Percentiles rank a stretch among this genome's conserved stretches.
phyloP scores from a whole-genome alignment of 2,113 vertebrate species.

The Myotis davidii region DNA sequence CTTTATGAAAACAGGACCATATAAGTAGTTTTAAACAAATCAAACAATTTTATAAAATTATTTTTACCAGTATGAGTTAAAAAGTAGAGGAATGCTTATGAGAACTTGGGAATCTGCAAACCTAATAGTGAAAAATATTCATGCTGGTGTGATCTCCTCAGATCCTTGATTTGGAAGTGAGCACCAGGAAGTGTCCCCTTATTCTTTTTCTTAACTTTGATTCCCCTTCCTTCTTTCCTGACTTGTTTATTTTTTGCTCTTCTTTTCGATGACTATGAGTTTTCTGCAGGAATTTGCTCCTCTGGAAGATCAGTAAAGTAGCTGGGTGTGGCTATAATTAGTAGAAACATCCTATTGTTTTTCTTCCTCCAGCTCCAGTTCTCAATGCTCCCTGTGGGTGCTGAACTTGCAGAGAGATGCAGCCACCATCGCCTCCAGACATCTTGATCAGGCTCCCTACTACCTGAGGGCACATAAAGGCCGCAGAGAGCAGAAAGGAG shows the following conservation, averaged over 20 bases:
- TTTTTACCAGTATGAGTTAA: background rate
- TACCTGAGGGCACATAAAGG: background rate
- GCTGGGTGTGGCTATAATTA: background rate
- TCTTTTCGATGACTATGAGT: background rate
- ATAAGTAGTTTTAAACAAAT: background rate
- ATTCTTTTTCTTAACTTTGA: background rate
- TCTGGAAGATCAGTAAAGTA: background rate
- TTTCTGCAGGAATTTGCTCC: background rate
- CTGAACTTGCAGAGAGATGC: background rate
- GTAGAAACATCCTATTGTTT: background rate
- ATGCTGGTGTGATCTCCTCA: background rate
- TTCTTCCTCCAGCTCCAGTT: background rate
- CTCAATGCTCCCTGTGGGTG: rapidly evolving
- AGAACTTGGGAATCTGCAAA: background rate
- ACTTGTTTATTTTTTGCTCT: background rate
- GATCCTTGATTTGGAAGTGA: background rate
- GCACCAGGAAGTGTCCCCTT: background rate
- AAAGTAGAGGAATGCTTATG: background rate
- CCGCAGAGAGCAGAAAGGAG: background rate
- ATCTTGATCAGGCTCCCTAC: background rate
- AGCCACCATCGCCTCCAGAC: background rate
- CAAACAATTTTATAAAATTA: background rate
- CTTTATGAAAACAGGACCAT: background rate
- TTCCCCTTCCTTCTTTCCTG: background rate
- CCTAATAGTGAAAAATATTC: background rate